A percentile compares a stretch with the other conserved stretches of the same genome.
Evolutionary conservation across 2,113 vertebrate species (phyloP).

Genomic region (Microcebus lehilahytsara): DNA sequence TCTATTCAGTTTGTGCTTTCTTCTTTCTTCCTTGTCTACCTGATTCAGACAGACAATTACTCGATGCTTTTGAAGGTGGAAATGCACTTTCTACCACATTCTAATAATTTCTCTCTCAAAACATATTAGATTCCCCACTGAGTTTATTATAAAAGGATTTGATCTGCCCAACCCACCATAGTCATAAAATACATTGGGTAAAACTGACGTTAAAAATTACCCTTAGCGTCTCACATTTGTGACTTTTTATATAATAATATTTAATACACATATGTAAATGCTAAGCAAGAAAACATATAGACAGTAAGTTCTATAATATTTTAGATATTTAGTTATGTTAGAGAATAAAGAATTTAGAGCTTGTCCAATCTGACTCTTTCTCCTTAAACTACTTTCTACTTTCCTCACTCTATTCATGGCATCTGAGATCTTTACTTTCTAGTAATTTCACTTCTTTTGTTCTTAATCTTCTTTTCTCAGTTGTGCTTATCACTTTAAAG

Average conservation of each 20-base stretch:
- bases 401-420: background rate
- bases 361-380: background rate
- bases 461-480: background rate
- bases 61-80: conserved; percentile 21
- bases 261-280: background rate
- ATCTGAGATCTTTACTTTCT: background rate
- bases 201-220: background rate
- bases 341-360: background rate
- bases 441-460: background rate
- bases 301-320: background rate
- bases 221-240: background rate
- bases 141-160: background rate
- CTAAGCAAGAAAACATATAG: background rate
- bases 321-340: background rate
- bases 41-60: conserved; percentile 44
- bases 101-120: conserved; percentile 41
- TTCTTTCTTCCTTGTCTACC: background rate
- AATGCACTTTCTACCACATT: background rate
- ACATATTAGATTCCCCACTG: background rate
- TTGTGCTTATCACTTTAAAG: background rate
- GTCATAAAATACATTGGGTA: background rate
- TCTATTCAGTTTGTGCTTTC: background rate
- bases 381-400: background rate
- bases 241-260: background rate
- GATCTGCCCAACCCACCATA: background rate